Evolutionary conservation across 2,888 invertebrate genomes (phyloP).

Genomic region (Aphodius granarius): DNA sequence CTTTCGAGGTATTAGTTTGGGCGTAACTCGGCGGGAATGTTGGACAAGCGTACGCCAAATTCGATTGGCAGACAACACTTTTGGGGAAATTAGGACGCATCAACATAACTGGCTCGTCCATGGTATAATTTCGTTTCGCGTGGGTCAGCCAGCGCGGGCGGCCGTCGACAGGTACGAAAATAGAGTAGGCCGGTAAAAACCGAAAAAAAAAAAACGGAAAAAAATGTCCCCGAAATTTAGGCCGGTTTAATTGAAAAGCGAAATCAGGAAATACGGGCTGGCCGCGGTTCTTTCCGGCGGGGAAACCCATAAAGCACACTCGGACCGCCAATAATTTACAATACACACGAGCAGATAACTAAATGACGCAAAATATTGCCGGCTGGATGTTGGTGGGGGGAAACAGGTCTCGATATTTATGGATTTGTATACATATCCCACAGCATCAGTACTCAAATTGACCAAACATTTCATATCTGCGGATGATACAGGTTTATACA

Average conservation of each 20-base stretch:
- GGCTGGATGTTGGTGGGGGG: neutral
- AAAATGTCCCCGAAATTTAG: neutral
- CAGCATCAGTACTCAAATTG: neutral
- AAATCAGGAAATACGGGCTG: neutral
- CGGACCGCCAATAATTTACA: neutral
- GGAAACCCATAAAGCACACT: neutral
- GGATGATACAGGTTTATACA: neutral
- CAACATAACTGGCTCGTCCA: neutral
- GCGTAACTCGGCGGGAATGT: neutral
- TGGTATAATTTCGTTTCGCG: neutral
- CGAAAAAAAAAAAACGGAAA: neutral
- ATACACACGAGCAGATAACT: neutral
- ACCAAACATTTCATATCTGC: neutral
- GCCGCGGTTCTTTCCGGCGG: neutral
- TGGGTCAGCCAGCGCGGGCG: neutral
- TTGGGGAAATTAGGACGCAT: slow-evolving; percentile 1
- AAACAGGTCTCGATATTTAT: neutral
- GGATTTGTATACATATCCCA: neutral
- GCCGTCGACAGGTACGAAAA: neutral
- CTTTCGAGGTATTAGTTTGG: slow-evolving; percentile 6
- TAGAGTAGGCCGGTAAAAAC: neutral
- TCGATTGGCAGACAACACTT: neutral
- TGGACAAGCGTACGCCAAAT: neutral
- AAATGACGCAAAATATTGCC: neutral
- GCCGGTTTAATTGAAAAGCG: neutral